Percentiles rank a stretch among this genome's conserved stretches.
These are phyloP conservation scores for Phalloptychus januarius DNA, from an alignment of 2,797 vertebrate species.

Conservation along the genomic window DNA sequence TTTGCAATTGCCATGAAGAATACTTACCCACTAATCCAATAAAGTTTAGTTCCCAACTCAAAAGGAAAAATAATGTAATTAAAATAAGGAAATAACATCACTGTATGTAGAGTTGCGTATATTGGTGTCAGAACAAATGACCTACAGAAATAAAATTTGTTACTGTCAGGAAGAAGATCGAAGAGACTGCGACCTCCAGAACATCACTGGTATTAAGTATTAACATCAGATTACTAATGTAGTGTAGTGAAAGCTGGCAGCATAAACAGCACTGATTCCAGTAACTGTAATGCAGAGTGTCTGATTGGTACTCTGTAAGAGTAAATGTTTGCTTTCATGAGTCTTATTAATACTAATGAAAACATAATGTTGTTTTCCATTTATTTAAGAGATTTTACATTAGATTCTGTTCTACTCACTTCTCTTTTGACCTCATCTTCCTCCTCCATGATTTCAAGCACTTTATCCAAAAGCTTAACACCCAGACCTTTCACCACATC, in stretches of 20 bases:
- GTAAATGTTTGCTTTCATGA: background rate
- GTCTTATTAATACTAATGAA: background rate
- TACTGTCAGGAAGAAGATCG: background rate
- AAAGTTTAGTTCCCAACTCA: background rate
- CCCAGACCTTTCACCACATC: constrained; percentile 92
- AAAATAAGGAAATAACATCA: background rate
- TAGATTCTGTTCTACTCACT: constrained; percentile 66
- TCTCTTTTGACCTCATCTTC: constrained; percentile 90
- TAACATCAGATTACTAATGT: background rate
- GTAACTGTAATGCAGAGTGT: background rate
- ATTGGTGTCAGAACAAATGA: background rate
- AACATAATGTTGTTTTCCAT: background rate
- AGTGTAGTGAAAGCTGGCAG: background rate
- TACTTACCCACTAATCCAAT: background rate
- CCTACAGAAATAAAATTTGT: background rate
- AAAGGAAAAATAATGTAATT: background rate
- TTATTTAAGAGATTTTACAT: background rate
- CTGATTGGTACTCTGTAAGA: background rate
- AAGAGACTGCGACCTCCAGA: background rate
- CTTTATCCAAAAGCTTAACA: constrained; percentile 90
- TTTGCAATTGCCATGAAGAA: background rate
- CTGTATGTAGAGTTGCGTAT: too few species aligned
- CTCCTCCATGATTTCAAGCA: constrained; percentile 91
- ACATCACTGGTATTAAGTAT: background rate
- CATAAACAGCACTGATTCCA: background rate